phyloP scores from a whole-genome alignment of 2,888 invertebrate species.

The Blastobasis adustella region DNA sequence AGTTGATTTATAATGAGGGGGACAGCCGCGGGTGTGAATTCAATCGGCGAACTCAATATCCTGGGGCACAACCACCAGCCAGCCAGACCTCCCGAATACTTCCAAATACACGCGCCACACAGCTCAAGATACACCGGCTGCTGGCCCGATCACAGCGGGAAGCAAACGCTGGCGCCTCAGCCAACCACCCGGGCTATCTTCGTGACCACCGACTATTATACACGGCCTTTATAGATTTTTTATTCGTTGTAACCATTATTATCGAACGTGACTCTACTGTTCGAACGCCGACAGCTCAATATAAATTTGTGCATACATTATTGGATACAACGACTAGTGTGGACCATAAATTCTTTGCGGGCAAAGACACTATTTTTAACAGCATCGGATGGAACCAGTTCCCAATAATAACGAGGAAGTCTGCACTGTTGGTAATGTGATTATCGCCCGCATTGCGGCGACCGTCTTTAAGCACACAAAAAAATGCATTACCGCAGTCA shows the following conservation, averaged over 20 bases:
- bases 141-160: conserved; percentile 56
- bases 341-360: conserved; percentile 2
- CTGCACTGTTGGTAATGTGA: conserved; percentile 55
- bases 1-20: conserved; percentile 70
- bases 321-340: conserved; percentile 12
- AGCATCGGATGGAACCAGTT: conserved; percentile 41
- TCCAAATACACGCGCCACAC: not conserved
- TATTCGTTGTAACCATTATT: conserved; percentile 42
- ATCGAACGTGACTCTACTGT: conserved; percentile 52
- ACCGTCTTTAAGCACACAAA: conserved; percentile 58
- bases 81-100: conserved; percentile 26
- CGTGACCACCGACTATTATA: conserved; percentile 66
- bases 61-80: conserved; percentile 38
- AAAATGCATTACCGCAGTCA: conserved; percentile 65
- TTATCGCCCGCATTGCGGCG: conserved; percentile 51
- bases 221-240: conserved; percentile 54
- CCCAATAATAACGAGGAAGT: conserved; percentile 61
- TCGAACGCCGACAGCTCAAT: conserved; percentile 50
- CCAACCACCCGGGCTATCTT: conserved; percentile 47
- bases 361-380: conserved; percentile 8
- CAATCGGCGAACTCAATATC: conserved; percentile 51
- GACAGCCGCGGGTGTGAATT: conserved; percentile 59
- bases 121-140: conserved; percentile 39
- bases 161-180: conserved; percentile 58
- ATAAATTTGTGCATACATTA: conserved; percentile 46